phyloP scores from a whole-genome alignment of 1,140 invertebrate genomes.

The Temnothorax curvispinosus region DNA sequence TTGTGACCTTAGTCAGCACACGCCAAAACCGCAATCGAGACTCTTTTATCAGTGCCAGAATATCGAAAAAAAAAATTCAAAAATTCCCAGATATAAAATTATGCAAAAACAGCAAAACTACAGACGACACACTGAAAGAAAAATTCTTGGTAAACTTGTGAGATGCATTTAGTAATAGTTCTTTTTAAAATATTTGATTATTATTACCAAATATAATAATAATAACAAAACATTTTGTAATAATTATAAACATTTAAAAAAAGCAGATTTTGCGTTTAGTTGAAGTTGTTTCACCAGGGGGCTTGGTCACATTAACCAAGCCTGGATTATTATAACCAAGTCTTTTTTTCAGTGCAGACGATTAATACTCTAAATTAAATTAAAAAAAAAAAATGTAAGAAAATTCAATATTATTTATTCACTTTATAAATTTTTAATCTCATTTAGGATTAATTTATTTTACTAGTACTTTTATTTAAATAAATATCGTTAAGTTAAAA shows the following conservation, averaged over 20 bases:
- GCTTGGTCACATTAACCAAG: too few relatives aligned
- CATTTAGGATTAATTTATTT: not conserved
- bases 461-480: not conserved
- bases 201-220: too few relatives aligned
- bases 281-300: too few relatives aligned
- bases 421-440: conserved; percentile 22
- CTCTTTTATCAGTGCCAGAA: not conserved
- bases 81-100: not conserved
- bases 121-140: not conserved
- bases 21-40: not conserved
- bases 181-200: too few relatives aligned
- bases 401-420: not conserved
- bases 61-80: not conserved
- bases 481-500: not conserved
- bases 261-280: too few relatives aligned
- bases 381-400: not conserved
- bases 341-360: too few relatives aligned
- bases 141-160: too few relatives aligned
- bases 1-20: not conserved
- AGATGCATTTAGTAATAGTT: too few relatives aligned
- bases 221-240: too few relatives aligned
- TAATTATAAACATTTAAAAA: too few relatives aligned
- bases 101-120: not conserved
- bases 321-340: too few relatives aligned
- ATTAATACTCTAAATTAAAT: not conserved